Evolutionary conservation across 2,797 vertebrate genomes (phyloP).

Genomic region (Pseudopleuronectes americanus): DNA sequence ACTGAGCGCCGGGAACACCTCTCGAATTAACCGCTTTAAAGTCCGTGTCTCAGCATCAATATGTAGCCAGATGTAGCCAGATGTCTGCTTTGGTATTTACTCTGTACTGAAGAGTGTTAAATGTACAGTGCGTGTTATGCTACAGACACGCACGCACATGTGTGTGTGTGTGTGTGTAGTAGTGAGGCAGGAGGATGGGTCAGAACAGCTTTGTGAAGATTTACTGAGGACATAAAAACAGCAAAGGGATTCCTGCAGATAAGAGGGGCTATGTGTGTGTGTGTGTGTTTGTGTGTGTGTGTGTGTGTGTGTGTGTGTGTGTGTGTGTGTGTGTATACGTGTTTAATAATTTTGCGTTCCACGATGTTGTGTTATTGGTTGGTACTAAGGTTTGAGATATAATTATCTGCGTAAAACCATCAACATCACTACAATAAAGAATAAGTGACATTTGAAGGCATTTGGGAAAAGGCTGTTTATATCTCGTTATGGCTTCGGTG

Average conservation of each 20-base stretch:
- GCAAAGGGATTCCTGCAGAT: conserved; percentile 71
- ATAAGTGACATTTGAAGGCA: not conserved
- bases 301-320: too few relatives aligned
- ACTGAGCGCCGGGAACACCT: conserved; percentile 6
- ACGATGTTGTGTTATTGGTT: too few relatives aligned
- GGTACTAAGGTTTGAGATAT: not conserved
- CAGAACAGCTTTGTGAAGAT: conserved; percentile 54
- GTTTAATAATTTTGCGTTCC: too few relatives aligned
- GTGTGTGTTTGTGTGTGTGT: not conserved
- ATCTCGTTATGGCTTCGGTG: not conserved
- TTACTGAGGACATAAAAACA: conserved; percentile 72
- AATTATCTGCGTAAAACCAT: not conserved
- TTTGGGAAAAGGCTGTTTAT: not conserved
- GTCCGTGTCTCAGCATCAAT: not conserved
- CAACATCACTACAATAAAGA: not conserved
- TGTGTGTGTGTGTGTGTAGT: not conserved
- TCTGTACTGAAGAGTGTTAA: not conserved
- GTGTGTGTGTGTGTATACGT: not conserved
- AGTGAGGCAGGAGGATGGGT: conserved; percentile 4
- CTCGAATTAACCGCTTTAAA: not conserved
- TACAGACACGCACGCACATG: not conserved
- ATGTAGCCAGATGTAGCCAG: not conserved
- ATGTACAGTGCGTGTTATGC: not conserved
- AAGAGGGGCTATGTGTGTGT: conserved; percentile 45
- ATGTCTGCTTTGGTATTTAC: not conserved